A percentile compares a stretch with the other conserved stretches of the same genome.
Evolutionary conservation across 35 echinoderm and acorn worm species (phyloP).

Genomic region (Lytechinus pictus): DNA sequence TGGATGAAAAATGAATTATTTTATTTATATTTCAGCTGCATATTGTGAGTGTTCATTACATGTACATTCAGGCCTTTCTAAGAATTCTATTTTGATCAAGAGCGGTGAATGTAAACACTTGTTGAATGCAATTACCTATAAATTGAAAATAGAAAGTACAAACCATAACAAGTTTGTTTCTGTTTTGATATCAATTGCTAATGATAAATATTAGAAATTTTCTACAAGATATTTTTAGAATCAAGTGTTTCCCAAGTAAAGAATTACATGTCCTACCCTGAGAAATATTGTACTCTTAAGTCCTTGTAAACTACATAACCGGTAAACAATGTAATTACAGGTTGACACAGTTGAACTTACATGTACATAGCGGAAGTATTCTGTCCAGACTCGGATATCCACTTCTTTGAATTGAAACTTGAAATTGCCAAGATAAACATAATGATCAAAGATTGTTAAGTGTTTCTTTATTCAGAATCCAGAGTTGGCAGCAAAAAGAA

Average conservation of each 20-base stretch:
- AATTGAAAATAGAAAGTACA: neutral
- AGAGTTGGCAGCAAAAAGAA: too few relatives aligned
- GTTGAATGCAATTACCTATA: too few relatives aligned
- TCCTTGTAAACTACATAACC: neutral
- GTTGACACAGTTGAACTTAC: neutral
- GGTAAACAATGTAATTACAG: neutral
- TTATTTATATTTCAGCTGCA: neutral
- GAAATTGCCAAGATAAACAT: too few relatives aligned
- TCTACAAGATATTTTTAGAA: neutral
- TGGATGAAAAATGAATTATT: neutral
- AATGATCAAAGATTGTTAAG: too few relatives aligned
- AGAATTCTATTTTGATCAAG: neutral
- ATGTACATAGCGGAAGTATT: neutral
- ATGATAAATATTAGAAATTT: neutral
- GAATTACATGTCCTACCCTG: too few relatives aligned
- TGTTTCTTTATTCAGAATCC: too few relatives aligned
- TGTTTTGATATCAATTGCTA: neutral
- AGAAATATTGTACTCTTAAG: neutral
- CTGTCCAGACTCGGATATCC: neutral
- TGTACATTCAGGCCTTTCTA: neutral
- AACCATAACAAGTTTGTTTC: neutral
- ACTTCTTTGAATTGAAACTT: too few relatives aligned
- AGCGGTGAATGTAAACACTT: neutral
- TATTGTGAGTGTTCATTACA: neutral
- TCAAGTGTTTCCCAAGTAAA: neutral